Conservation (phyloP, 2,797 vertebrate species). For the Accipiter fasciatus region DNA sequence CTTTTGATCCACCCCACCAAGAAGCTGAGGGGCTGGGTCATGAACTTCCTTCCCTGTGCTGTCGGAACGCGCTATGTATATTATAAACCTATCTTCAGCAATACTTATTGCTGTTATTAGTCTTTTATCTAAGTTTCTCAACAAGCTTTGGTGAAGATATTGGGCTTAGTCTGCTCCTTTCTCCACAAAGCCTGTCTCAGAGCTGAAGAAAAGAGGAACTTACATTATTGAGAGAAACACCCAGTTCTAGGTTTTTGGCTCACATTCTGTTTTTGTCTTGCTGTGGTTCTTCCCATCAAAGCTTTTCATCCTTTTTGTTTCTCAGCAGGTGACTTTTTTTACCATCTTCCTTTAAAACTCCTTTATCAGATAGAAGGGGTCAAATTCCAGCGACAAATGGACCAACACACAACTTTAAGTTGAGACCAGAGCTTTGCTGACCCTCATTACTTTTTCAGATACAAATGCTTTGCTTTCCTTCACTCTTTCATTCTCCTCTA, state of each 20-base stretch:
- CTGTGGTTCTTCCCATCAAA: neutral
- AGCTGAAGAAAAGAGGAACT: neutral
- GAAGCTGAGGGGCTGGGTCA: neutral
- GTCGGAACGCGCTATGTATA: neutral
- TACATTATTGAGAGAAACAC: neutral
- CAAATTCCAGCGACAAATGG: neutral
- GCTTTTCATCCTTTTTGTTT: neutral
- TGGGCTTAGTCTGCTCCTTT: neutral
- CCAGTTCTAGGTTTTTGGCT: neutral
- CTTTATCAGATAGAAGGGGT: neutral
- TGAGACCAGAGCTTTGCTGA: neutral
- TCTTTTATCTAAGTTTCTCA: neutral
- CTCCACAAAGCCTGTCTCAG: neutral
- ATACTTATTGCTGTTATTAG: neutral
- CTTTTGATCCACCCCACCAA: neutral
- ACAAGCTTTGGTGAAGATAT: neutral
- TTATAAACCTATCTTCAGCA: neutral
- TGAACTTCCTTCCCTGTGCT: neutral
- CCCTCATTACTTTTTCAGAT: neutral
- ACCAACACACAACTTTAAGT: neutral
- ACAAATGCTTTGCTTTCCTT: neutral
- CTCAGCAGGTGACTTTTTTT: neutral
- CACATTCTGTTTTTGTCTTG: neutral
- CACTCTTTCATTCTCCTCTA: constrained; percentile 1
- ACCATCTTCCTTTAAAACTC: neutral